Conservation (phyloP, 2,113 vertebrate genomes). For the Ictalurus punctatus region DNA sequence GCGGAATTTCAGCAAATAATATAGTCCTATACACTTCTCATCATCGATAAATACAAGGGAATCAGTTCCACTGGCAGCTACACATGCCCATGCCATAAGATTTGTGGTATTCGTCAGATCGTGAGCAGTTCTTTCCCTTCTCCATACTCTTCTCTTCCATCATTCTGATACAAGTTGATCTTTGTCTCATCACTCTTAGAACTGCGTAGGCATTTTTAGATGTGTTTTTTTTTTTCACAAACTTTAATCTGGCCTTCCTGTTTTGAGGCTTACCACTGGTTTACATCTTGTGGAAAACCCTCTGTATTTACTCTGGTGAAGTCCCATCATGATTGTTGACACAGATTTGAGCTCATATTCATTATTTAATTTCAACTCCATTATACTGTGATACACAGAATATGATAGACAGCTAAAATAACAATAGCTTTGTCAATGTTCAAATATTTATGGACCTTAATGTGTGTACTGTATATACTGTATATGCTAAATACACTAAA, state of each 20-base stretch:
- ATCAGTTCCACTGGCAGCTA: not conserved
- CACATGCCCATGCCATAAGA: not conserved
- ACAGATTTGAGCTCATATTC: not conserved
- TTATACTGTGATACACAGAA: not conserved
- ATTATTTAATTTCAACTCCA: not conserved
- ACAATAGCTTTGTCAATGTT: not conserved
- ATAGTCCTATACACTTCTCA: not conserved
- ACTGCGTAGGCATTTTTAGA: not conserved
- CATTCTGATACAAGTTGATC: not conserved
- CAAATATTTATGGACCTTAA: not conserved
- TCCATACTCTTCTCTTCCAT: not conserved
- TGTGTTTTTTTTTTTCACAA: not conserved
- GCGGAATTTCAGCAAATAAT: not conserved
- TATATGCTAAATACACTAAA: not conserved
- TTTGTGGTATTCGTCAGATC: not conserved
- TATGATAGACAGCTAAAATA: not conserved
- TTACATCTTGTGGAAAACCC: not conserved
- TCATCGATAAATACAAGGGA: conserved; percentile 1
- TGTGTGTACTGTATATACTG: not conserved
- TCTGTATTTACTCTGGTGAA: not conserved
- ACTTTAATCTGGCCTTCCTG: not conserved
- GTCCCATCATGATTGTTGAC: not conserved
- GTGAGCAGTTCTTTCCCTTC: not conserved
- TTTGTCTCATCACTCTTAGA: not conserved
- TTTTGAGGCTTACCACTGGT: not conserved